Evolutionary conservation across 1,140 invertebrate species (phyloP).

Genomic region (Drosophila baimaii): DNA sequence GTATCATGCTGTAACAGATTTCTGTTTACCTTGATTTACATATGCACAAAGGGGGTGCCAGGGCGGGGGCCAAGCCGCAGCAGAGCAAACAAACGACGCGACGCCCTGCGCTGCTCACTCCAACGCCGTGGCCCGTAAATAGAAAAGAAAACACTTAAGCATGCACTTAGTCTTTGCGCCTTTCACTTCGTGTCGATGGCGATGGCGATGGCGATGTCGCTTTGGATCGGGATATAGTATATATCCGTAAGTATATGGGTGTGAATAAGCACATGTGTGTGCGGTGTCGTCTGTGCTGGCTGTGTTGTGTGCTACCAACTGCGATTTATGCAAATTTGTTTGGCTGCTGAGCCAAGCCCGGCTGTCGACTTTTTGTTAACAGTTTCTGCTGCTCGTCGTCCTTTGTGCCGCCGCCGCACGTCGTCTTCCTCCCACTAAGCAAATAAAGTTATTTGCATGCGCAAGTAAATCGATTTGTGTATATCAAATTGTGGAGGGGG

Average conservation of each 20-base stretch:
- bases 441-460: slow-evolving; percentile 82
- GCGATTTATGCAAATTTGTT: slow-evolving; percentile 81
- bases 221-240: slow-evolving; percentile 20
- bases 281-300: slow-evolving; percentile 25
- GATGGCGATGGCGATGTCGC: slow-evolving; percentile 61
- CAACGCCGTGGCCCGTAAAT: slow-evolving; percentile 52
- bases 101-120: slow-evolving; percentile 55
- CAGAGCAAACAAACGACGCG: slow-evolving; percentile 55
- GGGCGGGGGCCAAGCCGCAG: slow-evolving; percentile 45
- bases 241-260: slow-evolving; percentile 15
- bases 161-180: slow-evolving; percentile 80
- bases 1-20: slow-evolving; percentile 79
- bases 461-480: slow-evolving; percentile 82
- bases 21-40: slow-evolving; percentile 81
- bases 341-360: slow-evolving; percentile 59
- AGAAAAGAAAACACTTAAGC: slow-evolving; percentile 74
- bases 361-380: slow-evolving; percentile 66
- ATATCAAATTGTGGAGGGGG: slow-evolving; percentile 72
- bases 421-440: slow-evolving; percentile 42
- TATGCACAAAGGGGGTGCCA: slow-evolving; percentile 39
- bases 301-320: slow-evolving; percentile 67
- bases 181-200: slow-evolving; percentile 70
- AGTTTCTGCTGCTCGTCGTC: slow-evolving; percentile 39
- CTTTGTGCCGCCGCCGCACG: neutral
- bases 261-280: slow-evolving; percentile 35